Percentiles rank a stretch among this genome's conserved stretches.
phyloP scores from a whole-genome alignment of 2,888 invertebrate species.

The Lysandra coridon region DNA sequence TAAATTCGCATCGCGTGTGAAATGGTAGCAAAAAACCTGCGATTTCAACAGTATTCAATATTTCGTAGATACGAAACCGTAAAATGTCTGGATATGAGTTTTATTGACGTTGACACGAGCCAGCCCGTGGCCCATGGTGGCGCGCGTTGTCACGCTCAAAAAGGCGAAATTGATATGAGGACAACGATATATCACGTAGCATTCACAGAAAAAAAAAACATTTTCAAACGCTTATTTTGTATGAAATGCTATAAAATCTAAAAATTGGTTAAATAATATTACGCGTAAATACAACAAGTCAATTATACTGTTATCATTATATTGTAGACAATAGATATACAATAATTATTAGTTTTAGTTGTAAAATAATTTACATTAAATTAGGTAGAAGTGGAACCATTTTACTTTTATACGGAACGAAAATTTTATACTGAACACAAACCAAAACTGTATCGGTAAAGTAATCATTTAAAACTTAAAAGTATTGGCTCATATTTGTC shows the following conservation, averaged over 20 bases:
- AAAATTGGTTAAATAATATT: too few species aligned
- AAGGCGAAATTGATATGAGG: constrained; percentile 8
- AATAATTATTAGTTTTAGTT: too few species aligned
- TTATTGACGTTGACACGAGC: constrained; percentile 26
- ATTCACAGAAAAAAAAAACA: neutral
- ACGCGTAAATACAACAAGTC: too few species aligned
- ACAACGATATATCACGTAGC: neutral
- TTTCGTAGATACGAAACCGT: constrained; percentile 19
- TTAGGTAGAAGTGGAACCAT: too few species aligned
- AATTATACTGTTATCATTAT: too few species aligned
- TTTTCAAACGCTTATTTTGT: neutral
- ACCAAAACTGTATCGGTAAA: neutral
- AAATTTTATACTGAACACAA: neutral
- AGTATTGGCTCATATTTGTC: constrained; percentile 36
- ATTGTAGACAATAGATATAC: too few species aligned
- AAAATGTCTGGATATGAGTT: constrained; percentile 17
- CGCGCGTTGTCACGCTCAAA: constrained; percentile 5
- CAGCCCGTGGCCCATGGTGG: neutral
- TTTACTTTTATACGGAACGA: neutral
- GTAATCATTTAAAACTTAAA: constrained; percentile 30
- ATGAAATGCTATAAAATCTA: too few species aligned
- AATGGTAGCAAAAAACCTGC: constrained; percentile 3
- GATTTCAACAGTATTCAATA: constrained; percentile 19
- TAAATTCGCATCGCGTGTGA: neutral
- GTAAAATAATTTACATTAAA: too few species aligned